phyloP scores from a whole-genome alignment of 2,888 invertebrate genomes.

The Allophyes oxyacanthae region DNA sequence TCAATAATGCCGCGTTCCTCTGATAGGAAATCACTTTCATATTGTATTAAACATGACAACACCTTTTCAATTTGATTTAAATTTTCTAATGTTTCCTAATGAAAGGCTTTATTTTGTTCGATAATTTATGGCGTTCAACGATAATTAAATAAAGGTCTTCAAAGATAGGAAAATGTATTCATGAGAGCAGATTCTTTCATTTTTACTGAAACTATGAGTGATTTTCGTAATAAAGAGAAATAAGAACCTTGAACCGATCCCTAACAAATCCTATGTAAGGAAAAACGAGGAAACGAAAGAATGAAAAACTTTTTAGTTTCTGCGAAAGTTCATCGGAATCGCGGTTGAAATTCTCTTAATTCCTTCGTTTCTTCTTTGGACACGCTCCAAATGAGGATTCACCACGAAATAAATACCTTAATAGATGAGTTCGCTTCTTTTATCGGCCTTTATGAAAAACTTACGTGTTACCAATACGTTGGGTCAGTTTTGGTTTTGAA shows the following conservation, averaged over 20 bases:
- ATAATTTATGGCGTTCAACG: constrained; percentile 10
- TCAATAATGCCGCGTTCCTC: constrained; percentile 68
- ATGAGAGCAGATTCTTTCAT: too few species aligned
- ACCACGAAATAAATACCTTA: constrained; percentile 68
- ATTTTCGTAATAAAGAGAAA: constrained; percentile 16
- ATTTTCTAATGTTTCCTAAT: constrained; percentile 33
- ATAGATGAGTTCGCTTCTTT: constrained; percentile 54
- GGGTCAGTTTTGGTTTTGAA: too few species aligned
- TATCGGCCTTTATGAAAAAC: constrained; percentile 27
- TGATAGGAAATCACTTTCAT: constrained; percentile 56
- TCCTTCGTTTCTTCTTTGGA: constrained; percentile 49
- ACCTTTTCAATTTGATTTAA: constrained; percentile 60
- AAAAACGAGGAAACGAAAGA: constrained; percentile 25
- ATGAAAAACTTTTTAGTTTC: constrained; percentile 55
- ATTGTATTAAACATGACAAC: constrained; percentile 67
- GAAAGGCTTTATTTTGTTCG: constrained; percentile 31
- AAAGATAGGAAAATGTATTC: not conserved
- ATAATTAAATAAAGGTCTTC: constrained; percentile 1
- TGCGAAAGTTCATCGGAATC: constrained; percentile 56
- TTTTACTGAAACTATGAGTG: too few species aligned
- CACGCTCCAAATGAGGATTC: constrained; percentile 63
- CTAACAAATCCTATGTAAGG: constrained; percentile 14
- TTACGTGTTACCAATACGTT: constrained; percentile 1
- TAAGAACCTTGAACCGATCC: constrained; percentile 27
- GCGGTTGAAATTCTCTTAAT: constrained; percentile 52